Evolutionary conservation across 1,140 invertebrate species (phyloP).

Genomic region (Nephila pilipes): DNA sequence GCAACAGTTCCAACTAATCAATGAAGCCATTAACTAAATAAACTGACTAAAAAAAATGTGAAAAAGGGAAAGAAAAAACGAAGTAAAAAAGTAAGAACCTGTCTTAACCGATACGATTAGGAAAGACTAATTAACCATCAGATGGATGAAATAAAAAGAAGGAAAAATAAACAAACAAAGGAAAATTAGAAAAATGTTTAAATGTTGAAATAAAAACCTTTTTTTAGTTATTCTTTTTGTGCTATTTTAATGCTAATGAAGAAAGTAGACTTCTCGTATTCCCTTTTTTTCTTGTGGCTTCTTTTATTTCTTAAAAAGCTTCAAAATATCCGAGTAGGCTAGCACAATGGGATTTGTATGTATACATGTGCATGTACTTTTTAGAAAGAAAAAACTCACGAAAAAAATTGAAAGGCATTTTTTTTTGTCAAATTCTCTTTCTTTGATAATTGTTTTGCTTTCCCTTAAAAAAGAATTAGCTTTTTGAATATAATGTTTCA

Average conservation of each 20-base stretch:
- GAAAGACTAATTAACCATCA: conserved; percentile 74
- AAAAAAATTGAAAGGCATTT: neutral
- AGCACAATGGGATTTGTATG: conserved; percentile 3
- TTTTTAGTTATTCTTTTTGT: conserved; percentile 10
- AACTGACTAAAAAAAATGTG: conserved; percentile 37
- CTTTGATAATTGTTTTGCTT: no score
- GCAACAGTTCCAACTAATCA: conserved; percentile 57
- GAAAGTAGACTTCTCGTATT: conserved; percentile 3
- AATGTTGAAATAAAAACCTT: conserved; percentile 66
- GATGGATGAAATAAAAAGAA: conserved; percentile 26
- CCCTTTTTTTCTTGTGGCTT: neutral
- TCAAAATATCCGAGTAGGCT: neutral
- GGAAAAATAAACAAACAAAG: neutral
- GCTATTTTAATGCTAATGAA: conserved; percentile 66
- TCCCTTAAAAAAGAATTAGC: neutral
- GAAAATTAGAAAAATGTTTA: conserved; percentile 42
- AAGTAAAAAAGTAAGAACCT: conserved; percentile 55
- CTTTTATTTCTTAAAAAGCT: neutral
- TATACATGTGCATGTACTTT: neutral
- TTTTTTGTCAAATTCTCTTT: neutral
- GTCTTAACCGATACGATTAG: conserved; percentile 72
- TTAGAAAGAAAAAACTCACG: neutral
- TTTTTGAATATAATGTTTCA: neutral
- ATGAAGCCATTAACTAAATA: conserved; percentile 71
- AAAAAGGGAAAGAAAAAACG: conserved; percentile 9